phyloP scores from a whole-genome alignment of 2,113 vertebrate species.

The Saguinus midas region DNA sequence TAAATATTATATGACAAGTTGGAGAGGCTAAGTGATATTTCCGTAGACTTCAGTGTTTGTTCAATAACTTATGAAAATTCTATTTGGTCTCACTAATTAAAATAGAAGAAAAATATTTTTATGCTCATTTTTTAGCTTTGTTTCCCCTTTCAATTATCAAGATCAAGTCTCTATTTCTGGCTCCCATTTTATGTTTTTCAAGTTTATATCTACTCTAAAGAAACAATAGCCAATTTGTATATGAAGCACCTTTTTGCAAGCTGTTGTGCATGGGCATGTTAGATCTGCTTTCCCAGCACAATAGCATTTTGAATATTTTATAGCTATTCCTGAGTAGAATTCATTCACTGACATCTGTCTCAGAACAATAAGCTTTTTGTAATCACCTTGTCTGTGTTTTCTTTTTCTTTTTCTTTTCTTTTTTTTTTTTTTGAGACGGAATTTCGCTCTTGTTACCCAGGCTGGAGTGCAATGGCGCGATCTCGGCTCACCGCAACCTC shows the following conservation, averaged over 20 bases:
- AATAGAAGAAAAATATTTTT: not conserved
- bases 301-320: constrained; percentile 56
- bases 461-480: too few species aligned
- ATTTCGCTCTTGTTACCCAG: too few species aligned
- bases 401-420: not conserved
- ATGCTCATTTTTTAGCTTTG: not conserved
- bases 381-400: constrained; percentile 36
- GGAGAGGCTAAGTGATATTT: not conserved
- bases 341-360: constrained; percentile 45
- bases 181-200: not conserved
- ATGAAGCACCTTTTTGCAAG: not conserved
- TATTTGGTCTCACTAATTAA: not conserved
- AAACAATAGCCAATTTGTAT: not conserved
- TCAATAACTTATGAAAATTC: not conserved
- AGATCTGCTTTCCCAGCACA: constrained; percentile 40
- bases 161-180: not conserved
- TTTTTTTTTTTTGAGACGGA: too few species aligned
- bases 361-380: constrained; percentile 22
- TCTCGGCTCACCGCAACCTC: too few species aligned
- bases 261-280: not conserved
- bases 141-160: not conserved
- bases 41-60: not conserved
- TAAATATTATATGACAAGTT: not conserved
- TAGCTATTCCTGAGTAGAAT: constrained; percentile 42
- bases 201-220: not conserved